Evolutionary conservation across 2,113 vertebrate genomes (phyloP), one percentile per base, ranked within the genome.

Genomic region (Ondatra zibethicus): DNA sequence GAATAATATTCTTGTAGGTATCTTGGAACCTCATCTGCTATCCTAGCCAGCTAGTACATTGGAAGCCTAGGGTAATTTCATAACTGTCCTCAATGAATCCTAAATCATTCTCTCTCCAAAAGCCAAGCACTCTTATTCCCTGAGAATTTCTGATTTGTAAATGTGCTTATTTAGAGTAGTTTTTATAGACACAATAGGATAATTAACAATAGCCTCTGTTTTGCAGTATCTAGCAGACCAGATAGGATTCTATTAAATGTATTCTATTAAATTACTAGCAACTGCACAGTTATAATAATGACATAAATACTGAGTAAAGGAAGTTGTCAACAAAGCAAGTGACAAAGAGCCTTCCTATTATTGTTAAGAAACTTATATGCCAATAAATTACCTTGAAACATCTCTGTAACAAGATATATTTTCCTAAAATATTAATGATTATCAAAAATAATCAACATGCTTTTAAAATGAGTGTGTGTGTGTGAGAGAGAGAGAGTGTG

Each of bases 201-300:
- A 58, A 29, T 42, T 94, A 82, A 65, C 10, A 89, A 75, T 1
- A 93, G 42, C 82, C 76, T 87, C 55, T 91, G 52, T 91, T 96
- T 33, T 89, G 55, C 72, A 70, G 65, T 82, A 88, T 81, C 91
- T 77, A 78, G 13, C 8, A 61, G 55, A 80, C 63, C 2, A 82
- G 90, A 93, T 2, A 86, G 7, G 68, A 94, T 75, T n/a, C n/a
- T n/a, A n/a, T n/a, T n/a, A n/a, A n/a, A 61, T 31, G 7, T 2
- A 61, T 75, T 89, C 31, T 93, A 42, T 82, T 88, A 95, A 96
- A 88, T 91, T 94, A 94, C 76, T 47, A 58, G 17, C 21, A 42
- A 76, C 50, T 65, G 65, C 87, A 68, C 87, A 80, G 96, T 29
- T 88, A 92, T 68, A 78, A 77, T 39, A 78, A 77, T 4, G 39